These are phyloP conservation scores for Dynastes hyllus DNA, from an alignment of 2,888 invertebrate species.

Conservation along the genomic window DNA sequence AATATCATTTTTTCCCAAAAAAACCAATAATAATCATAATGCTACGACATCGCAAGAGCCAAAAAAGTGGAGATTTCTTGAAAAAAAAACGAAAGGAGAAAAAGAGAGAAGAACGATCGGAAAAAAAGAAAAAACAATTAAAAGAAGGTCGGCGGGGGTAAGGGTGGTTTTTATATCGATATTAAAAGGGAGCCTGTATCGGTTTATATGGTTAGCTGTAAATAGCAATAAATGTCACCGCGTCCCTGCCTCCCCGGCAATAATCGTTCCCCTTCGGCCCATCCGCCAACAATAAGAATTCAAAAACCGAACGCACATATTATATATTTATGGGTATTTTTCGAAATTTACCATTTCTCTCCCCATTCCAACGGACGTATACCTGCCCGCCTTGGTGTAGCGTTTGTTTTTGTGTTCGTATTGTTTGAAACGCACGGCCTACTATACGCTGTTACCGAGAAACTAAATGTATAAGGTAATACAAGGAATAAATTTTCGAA, in stretches of 20 bases:
- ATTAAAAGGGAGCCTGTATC: constrained; percentile 23
- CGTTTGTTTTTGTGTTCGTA: constrained; percentile 44
- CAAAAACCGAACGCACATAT: constrained; percentile 66
- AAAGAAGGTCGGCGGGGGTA: constrained; percentile 14
- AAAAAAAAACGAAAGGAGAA: neutral
- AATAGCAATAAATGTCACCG: constrained; percentile 67
- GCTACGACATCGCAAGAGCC: neutral
- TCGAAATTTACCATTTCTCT: constrained; percentile 59
- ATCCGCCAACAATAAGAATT: constrained; percentile 63
- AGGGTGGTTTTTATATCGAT: no score
- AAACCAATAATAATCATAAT: constrained; percentile 35
- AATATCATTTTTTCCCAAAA: neutral
- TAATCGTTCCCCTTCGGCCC: constrained; percentile 59
- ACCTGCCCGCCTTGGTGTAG: constrained; percentile 15
- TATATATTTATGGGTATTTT: constrained; percentile 67
- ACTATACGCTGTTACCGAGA: constrained; percentile 32
- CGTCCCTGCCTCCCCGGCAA: constrained; percentile 60
- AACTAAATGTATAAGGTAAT: no score
- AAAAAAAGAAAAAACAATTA: constrained; percentile 33
- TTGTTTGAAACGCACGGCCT: constrained; percentile 28
- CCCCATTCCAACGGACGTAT: constrained; percentile 18
- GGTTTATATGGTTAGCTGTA: constrained; percentile 59
- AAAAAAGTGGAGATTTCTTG: neutral
- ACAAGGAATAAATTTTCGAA: no score
- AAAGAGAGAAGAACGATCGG: neutral